A percentile compares a stretch with the other conserved stretches of the same genome.
phyloP scores from a whole-genome alignment of 2,797 vertebrate genomes.

The Pseudocheirus occidentalis region DNA sequence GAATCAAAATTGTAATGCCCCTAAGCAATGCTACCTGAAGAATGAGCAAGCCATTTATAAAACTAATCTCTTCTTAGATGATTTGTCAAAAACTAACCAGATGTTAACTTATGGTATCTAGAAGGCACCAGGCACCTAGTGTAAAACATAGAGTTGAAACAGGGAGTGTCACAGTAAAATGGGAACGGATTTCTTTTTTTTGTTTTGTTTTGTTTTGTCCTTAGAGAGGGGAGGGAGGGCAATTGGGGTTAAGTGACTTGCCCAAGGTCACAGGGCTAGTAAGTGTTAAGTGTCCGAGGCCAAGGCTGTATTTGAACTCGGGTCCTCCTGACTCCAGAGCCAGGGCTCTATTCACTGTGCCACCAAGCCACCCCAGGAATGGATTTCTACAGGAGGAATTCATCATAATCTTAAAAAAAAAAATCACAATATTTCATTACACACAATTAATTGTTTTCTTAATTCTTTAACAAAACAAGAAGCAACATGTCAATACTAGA shows the following conservation, averaged over 20 bases:
- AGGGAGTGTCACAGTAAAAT: background rate
- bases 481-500: constrained; percentile 13
- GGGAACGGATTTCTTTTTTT: background rate
- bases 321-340: too few species aligned
- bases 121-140: background rate
- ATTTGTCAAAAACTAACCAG: background rate
- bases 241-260: too few species aligned
- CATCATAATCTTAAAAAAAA: background rate
- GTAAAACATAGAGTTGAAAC: constrained; percentile 32
- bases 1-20: background rate
- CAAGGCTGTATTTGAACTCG: too few species aligned
- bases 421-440: background rate
- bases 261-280: too few species aligned
- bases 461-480: constrained; percentile 16
- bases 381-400: background rate
- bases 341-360: too few species aligned
- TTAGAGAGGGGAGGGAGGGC: too few species aligned
- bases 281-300: too few species aligned
- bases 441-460: constrained; percentile 15
- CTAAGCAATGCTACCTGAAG: background rate
- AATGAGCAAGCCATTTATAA: background rate
- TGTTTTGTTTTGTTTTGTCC: too few species aligned
- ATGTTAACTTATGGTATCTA: background rate
- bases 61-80: background rate
- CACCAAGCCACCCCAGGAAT: background rate